Evolutionary conservation across 2,113 vertebrate species (phyloP).

Genomic region (Chitala chitala): DNA sequence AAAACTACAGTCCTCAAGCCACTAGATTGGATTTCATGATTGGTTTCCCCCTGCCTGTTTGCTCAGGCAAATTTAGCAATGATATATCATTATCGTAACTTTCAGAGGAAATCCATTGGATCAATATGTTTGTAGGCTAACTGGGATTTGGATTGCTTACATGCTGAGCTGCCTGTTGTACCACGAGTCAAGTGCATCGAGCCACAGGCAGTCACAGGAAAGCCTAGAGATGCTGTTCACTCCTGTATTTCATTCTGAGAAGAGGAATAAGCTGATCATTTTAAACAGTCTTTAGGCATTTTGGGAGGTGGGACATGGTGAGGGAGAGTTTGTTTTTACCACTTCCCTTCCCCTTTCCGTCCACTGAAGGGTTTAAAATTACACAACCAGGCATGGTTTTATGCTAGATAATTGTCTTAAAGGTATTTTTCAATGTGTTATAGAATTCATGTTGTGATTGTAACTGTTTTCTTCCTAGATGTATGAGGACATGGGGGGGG

Average conservation of each 20-base stretch:
- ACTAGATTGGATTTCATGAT: conserved; percentile 59
- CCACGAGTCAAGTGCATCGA: conserved; percentile 60
- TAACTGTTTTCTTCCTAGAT: too few species aligned
- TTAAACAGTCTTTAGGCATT: not conserved
- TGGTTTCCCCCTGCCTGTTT: conserved; percentile 54
- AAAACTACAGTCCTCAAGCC: conserved; percentile 52
- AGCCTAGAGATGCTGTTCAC: conserved; percentile 22
- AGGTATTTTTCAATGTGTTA: not conserved
- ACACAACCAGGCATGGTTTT: not conserved
- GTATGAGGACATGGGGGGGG: too few species aligned
- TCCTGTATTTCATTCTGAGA: conserved; percentile 18
- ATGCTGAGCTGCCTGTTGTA: conserved; percentile 67
- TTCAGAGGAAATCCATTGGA: conserved; percentile 76
- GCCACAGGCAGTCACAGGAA: conserved; percentile 55
- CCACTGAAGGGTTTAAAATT: not conserved
- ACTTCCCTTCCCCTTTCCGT: not conserved
- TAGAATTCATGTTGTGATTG: too few species aligned
- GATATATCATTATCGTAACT: conserved; percentile 81
- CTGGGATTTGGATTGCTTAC: conserved; percentile 69
- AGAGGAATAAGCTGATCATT: conserved; percentile 2
- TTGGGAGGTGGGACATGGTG: not conserved
- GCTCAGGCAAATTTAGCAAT: conserved; percentile 68
- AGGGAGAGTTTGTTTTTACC: not conserved
- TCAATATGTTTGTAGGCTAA: conserved; percentile 75
- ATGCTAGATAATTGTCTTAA: not conserved